Evolutionary conservation across 2,797 vertebrate species (phyloP).

Genomic region (Amazona finschi): DNA sequence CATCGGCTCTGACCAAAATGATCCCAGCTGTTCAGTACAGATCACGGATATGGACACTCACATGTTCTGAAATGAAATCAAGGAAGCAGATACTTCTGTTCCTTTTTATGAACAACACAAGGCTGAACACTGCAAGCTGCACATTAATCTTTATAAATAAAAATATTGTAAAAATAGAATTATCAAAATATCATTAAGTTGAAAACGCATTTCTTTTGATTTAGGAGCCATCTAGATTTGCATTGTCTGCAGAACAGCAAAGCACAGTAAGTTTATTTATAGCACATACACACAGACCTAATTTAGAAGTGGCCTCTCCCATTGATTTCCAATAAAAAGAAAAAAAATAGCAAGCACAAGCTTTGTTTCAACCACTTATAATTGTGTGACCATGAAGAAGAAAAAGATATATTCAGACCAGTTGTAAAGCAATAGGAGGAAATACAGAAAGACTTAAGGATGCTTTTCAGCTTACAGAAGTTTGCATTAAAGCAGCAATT

Average conservation of each 20-base stretch:
- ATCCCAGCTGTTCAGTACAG: not conserved
- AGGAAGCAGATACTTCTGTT: not conserved
- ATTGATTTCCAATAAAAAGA: slow-evolving; percentile 60
- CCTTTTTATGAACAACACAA: not conserved
- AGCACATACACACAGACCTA: slow-evolving; percentile 11
- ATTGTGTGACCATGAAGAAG: not conserved
- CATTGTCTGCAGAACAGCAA: not conserved
- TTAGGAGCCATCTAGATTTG: not conserved
- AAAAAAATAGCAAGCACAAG: not conserved
- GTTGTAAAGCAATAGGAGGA: not conserved
- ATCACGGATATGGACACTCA: not conserved
- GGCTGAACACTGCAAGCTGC: not conserved
- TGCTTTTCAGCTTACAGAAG: not conserved
- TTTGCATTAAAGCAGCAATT: not conserved
- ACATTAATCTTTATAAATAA: not conserved
- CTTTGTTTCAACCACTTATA: not conserved
- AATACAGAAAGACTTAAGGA: not conserved
- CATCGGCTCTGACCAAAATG: not conserved
- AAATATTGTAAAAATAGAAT: not conserved
- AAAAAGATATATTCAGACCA: not conserved
- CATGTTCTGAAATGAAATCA: not conserved
- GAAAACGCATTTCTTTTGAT: not conserved
- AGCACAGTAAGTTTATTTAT: slow-evolving; percentile 31
- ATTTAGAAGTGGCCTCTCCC: slow-evolving; percentile 30
- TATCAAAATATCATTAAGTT: not conserved